Evolutionary conservation across 2,113 vertebrate genomes (phyloP), one percentile per base, ranked within the genome.

Genomic region (Vulpes vulpes): DNA sequence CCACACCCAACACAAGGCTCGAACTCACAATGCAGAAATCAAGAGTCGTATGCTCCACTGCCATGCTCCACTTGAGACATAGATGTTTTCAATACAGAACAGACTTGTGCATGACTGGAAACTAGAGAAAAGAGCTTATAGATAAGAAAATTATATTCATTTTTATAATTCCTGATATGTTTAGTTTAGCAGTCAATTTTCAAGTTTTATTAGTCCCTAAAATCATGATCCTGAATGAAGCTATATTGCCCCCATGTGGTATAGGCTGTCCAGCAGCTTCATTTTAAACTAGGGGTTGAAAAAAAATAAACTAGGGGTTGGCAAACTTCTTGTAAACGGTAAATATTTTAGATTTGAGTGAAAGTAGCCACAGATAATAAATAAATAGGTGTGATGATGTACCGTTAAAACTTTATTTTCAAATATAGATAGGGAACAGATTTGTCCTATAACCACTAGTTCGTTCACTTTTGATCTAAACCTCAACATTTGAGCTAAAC

Each of bases 161-260:
- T 97, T 88, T 55, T 83, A 16, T 83, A 65, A 90, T 38, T 65
- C 22, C 25, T 64, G 35, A 38, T 87, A 43, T 83, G 14, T 79
- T 95, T 30, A 62, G 30, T 53, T 88, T 95, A 88, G 73, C 43
- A 43, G 65, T n/a, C 25, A 92, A 3, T 51, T 59, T 90, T 27
- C 14, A 71, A 83, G 19, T 67, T 74, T 89, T 43, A 19, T 30
- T 57, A 67, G 73, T 30, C 0, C 20, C 16, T 1, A 27, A 22
- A n/a, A 65, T 83, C 81, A 82, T 71, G 38, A 27, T 27, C 16
- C 9, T 69, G 11, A 67, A 67, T 90, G 78, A 94, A 65, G 51
- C n/a, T 91, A 55, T 49, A 96, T 91, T 86, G 97, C 96, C 96
- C 81, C 27, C 92, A 6, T 38, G 93, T 89, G 96, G 96, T 78